Percentiles rank a stretch among this genome's conserved stretches.
These are phyloP conservation scores for Galaxea fascicularis DNA, from an alignment of 92 coral and sea anemone species.

Conservation along the genomic window DNA sequence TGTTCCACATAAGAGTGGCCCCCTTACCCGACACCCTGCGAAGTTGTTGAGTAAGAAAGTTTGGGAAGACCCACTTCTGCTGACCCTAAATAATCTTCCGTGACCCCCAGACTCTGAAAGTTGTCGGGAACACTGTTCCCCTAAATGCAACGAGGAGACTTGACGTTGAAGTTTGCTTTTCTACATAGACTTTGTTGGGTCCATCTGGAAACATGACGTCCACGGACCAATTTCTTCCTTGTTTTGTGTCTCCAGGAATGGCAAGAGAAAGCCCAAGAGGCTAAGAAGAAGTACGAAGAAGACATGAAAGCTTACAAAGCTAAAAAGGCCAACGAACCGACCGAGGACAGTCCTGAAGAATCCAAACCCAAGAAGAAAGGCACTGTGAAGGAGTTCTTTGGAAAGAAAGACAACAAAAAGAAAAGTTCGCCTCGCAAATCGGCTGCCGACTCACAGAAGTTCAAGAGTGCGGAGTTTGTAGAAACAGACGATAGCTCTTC, in stretches of 20 bases:
- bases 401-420: conserved; percentile 30
- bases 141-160: no score
- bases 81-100: no score
- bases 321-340: conserved; percentile 46
- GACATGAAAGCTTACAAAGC: conserved; percentile 85
- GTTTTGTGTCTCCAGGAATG: conserved; percentile 74
- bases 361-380: conserved; percentile 47
- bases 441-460: conserved; percentile 80
- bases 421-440: conserved; percentile 84
- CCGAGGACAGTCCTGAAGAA: conserved; percentile 19
- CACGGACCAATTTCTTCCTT: neutral
- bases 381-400: conserved; percentile 23
- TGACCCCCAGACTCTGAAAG: no score
- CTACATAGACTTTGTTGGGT: no score
- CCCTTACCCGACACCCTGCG: no score
- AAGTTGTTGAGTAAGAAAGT: no score
- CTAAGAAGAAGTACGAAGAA: conserved; percentile 73
- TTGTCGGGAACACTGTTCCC: no score
- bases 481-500: conserved; percentile 88
- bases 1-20: no score
- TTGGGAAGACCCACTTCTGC: no score
- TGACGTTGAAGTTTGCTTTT: no score
- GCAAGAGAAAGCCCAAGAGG: conserved; percentile 84
- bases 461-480: conserved; percentile 96
- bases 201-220: no score